Evolutionary conservation across 1,140 invertebrate species (phyloP).

Genomic region (Drosophila obscura): DNA sequence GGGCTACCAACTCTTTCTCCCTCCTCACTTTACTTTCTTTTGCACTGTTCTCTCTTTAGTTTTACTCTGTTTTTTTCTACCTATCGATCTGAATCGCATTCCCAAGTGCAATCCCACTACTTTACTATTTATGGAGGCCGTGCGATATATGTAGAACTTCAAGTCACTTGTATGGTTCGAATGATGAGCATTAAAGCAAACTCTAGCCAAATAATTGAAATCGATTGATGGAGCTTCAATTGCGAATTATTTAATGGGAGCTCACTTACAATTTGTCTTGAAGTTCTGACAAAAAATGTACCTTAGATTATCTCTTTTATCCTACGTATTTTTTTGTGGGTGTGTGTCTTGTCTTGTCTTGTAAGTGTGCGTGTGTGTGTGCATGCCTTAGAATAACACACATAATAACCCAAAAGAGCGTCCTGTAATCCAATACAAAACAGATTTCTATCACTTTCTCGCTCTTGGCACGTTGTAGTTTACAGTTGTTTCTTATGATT

Average conservation of each 20-base stretch:
- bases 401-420: background rate
- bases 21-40: slow-evolving; percentile 35
- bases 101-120: too few species aligned
- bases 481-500: slow-evolving; percentile 1
- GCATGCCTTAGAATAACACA: slow-evolving; percentile 35
- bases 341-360: slow-evolving; percentile 27
- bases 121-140: too few species aligned
- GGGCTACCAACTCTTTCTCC: slow-evolving; percentile 4
- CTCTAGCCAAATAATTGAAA: too few species aligned
- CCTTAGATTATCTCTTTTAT: slow-evolving; percentile 12
- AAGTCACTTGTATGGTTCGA: too few species aligned
- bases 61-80: background rate
- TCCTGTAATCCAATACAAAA: background rate
- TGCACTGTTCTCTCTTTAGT: slow-evolving; percentile 29
- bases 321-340: slow-evolving; percentile 12
- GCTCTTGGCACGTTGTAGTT: too few species aligned
- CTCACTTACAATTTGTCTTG: background rate
- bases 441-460: too few species aligned
- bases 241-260: too few species aligned
- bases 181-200: too few species aligned
- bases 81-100: too few species aligned
- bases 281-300: slow-evolving; percentile 5
- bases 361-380: slow-evolving; percentile 15
- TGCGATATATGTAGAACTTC: too few species aligned
- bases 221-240: too few species aligned